Evolutionary conservation across 2,888 invertebrate genomes (phyloP).

Genomic region (Pachliopta kotzebuea): DNA sequence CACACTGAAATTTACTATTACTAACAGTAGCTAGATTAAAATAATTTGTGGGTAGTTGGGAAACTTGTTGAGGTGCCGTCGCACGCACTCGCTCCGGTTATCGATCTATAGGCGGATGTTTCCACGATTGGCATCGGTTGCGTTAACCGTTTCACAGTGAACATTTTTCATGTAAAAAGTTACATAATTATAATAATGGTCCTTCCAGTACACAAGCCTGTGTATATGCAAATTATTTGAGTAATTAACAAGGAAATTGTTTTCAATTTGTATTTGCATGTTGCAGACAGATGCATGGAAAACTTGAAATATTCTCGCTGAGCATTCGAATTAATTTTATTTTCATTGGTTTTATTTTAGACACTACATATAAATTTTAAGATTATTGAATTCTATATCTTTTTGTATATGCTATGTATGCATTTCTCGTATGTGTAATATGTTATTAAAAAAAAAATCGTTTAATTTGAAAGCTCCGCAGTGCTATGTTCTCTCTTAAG

Average conservation of each 20-base stretch:
- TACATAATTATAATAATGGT: constrained; percentile 74
- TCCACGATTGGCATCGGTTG: constrained; percentile 65
- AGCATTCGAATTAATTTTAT: constrained; percentile 28
- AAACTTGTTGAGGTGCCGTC: constrained; percentile 60
- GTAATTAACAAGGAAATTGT: constrained; percentile 74
- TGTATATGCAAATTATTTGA: constrained; percentile 71
- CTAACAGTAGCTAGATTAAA: constrained; percentile 58
- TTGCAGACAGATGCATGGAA: constrained; percentile 44
- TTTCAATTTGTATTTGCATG: constrained; percentile 66
- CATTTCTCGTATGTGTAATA: constrained; percentile 1
- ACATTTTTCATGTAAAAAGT: constrained; percentile 72
- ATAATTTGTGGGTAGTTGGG: constrained; percentile 65
- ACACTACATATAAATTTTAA: too few relatives aligned
- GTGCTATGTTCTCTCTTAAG: constrained; percentile 54
- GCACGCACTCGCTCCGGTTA: constrained; percentile 58
- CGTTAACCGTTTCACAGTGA: constrained; percentile 63
- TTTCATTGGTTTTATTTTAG: not conserved
- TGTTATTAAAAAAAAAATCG: not conserved
- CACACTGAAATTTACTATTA: constrained; percentile 60
- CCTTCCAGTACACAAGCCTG: constrained; percentile 69
- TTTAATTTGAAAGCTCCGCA: constrained; percentile 38
- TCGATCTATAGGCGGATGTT: constrained; percentile 76
- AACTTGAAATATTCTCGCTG: constrained; percentile 43
- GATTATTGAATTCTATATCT: not conserved
- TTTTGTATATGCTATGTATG: constrained; percentile 1